Conservation (phyloP, 92 coral and sea anemone genomes). For the Palythoa grandiflora region DNA sequence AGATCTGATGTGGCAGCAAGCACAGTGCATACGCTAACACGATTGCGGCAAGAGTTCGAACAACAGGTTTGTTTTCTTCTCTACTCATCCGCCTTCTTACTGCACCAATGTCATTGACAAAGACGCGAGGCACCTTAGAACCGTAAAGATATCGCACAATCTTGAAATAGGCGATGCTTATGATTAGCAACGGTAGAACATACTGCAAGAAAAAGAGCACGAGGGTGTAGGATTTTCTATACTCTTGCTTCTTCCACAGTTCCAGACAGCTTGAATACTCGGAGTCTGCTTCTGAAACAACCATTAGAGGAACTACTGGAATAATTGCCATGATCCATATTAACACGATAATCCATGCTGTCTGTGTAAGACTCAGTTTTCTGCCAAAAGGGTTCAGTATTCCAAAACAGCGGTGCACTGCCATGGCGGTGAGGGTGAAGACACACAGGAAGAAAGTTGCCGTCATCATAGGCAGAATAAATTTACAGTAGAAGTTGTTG, state of each 20-base stretch:
- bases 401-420: constrained; percentile 39
- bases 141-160: constrained; percentile 32
- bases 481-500: constrained; percentile 33
- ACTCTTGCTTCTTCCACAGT: background rate
- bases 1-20: constrained; percentile 27
- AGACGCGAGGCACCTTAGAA: constrained; percentile 29
- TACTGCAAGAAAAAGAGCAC: constrained; percentile 23
- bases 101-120: constrained; percentile 27
- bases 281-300: background rate
- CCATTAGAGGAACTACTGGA: constrained; percentile 34
- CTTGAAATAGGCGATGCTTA: constrained; percentile 29
- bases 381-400: constrained; percentile 31
- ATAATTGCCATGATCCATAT: constrained; percentile 23
- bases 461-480: constrained; percentile 39
- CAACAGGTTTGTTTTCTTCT: constrained; percentile 28
- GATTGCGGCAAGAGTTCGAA: constrained; percentile 29
- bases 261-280: background rate
- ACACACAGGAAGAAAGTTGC: constrained; percentile 29
- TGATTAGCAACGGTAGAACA: constrained; percentile 13
- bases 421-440: constrained; percentile 36
- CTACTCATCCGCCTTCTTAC: constrained; percentile 30
- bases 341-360: background rate
- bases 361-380: constrained; percentile 28
- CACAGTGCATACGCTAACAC: constrained; percentile 34
- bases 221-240: constrained; percentile 16